Evolutionary conservation across 2,797 vertebrate genomes (phyloP).

Genomic region (Amblyopsis hoosieri): DNA sequence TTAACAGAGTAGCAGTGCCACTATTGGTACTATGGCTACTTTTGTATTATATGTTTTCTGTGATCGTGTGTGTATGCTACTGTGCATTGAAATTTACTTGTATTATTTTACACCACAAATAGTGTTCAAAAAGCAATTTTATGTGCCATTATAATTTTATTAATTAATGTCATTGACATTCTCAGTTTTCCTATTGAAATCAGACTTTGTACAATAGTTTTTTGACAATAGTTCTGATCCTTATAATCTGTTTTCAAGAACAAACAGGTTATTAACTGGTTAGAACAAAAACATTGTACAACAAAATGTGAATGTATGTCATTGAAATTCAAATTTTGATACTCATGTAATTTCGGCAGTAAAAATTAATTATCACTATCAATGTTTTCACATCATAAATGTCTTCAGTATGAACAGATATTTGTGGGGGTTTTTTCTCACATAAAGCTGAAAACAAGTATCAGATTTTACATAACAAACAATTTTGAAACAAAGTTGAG

Average conservation of each 20-base stretch:
- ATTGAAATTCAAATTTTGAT: constrained; percentile 12
- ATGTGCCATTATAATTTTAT: not conserved
- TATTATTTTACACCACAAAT: constrained; percentile 8
- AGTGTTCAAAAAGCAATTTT: not conserved
- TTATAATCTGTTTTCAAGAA: not conserved
- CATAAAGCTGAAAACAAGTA: constrained; percentile 4
- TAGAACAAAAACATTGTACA: not conserved
- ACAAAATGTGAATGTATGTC: constrained; percentile 7
- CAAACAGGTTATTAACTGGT: not conserved
- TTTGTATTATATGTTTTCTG: too few relatives aligned
- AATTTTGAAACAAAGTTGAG: not conserved
- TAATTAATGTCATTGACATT: too few relatives aligned
- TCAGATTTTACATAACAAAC: not conserved
- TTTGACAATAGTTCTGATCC: not conserved
- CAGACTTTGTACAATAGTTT: not conserved
- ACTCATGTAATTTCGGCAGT: constrained; percentile 8
- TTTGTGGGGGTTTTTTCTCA: not conserved
- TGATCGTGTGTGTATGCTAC: not conserved
- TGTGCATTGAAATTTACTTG: not conserved
- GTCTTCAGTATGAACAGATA: not conserved
- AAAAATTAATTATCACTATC: constrained; percentile 20
- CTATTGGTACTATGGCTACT: not conserved
- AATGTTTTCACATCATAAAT: not conserved
- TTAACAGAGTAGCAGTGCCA: not conserved
- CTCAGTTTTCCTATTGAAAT: too few relatives aligned